phyloP scores from a whole-genome alignment of 2,113 vertebrate species.

The Myanophis thanlyinensis region DNA sequence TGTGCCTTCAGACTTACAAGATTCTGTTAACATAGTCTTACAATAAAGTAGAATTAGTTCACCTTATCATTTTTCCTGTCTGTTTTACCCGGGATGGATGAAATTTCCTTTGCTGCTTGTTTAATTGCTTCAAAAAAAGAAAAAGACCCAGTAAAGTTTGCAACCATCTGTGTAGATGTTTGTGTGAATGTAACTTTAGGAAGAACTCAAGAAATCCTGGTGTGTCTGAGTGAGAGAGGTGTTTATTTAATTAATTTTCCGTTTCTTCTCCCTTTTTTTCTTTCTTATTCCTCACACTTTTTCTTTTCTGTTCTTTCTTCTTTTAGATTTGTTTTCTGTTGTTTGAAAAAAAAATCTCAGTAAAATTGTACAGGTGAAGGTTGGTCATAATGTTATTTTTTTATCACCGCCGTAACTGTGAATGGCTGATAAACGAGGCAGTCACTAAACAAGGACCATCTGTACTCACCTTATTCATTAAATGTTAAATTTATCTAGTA shows the following conservation, averaged over 20 bases:
- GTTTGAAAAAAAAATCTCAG: not conserved
- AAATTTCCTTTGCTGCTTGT: not conserved
- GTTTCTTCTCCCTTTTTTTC: not conserved
- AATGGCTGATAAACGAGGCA: not conserved
- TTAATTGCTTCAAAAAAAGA: not conserved
- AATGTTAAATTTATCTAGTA: not conserved
- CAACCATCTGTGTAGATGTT: not conserved
- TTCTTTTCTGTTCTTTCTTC: not conserved
- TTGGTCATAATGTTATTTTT: not conserved
- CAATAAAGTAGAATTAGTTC: not conserved
- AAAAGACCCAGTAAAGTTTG: not conserved
- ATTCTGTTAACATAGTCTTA: not conserved
- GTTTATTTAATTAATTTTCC: not conserved
- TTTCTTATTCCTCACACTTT: not conserved
- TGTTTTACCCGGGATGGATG: not conserved
- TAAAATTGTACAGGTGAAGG: not conserved
- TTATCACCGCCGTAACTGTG: not conserved
- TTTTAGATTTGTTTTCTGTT: not conserved
- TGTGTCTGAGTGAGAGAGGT: not conserved
- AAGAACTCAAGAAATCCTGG: not conserved
- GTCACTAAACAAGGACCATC: not conserved
- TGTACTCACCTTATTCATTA: not conserved
- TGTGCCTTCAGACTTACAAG: not conserved
- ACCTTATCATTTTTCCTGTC: not conserved
- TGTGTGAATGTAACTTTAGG: not conserved